phyloP scores from a whole-genome alignment of 1,140 invertebrate species.

The Drosophila tsacasi region DNA sequence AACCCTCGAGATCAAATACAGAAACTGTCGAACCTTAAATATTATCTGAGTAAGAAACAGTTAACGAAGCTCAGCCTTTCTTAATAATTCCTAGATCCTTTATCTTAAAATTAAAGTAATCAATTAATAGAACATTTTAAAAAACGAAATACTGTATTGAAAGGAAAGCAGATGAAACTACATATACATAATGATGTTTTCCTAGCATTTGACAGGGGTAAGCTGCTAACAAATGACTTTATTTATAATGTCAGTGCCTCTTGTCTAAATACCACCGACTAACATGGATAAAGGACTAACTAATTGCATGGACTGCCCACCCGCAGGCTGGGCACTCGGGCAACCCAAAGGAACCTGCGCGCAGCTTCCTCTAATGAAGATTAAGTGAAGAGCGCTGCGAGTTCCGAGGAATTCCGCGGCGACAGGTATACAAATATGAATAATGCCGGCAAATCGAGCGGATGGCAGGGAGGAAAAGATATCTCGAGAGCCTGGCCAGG shows the following conservation, averaged over 20 bases:
- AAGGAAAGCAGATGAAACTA: neutral
- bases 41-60: neutral
- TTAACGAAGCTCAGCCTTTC: neutral
- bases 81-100: neutral
- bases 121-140: neutral
- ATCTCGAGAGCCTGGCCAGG: neutral
- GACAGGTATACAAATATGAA: conserved; percentile 70
- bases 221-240: conserved; percentile 23
- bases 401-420: conserved; percentile 61
- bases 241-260: neutral
- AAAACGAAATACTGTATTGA: neutral
- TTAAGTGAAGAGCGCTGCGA: conserved; percentile 53
- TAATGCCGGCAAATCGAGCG: conserved; percentile 30
- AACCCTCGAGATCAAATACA: neutral
- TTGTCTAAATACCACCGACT: conserved; percentile 51
- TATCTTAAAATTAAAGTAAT: conserved; percentile 1
- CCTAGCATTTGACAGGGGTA: conserved; percentile 5
- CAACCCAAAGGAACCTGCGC: conserved; percentile 7
- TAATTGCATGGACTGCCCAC: conserved; percentile 56
- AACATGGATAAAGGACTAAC: conserved; percentile 61
- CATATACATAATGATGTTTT: neutral
- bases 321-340: conserved; percentile 29
- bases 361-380: conserved; percentile 61
- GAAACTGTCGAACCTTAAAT: neutral
- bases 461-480: conserved; percentile 24